Evolutionary conservation across 1,140 invertebrate species (phyloP), one percentile per base, ranked within the genome.

Genomic region (Protaetia brevitarsis): DNA sequence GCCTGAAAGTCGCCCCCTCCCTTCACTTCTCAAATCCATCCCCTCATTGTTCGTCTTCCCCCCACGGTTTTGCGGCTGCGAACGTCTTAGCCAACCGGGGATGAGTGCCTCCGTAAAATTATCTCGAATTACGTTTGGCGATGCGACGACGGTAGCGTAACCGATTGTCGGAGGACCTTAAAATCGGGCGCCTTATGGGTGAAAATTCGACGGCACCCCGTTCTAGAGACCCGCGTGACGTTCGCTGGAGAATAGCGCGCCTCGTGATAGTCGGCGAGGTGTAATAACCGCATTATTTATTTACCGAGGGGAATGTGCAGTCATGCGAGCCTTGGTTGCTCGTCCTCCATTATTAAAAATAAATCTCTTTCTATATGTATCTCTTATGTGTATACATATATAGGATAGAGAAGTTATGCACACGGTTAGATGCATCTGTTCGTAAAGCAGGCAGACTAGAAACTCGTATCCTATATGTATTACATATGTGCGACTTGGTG

Each of bases 251-350:
- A 37, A 21, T n/a, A n/a, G 16, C 11, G 11, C 19, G 19, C 27
- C n/a, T 34, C 61, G 65, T 70, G 68, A 72, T 72, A 73, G 66
- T 70, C 74, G 71, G 62, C 69, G 70, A 71, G 63, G 71, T 71
- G 75, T 77, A 74, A 77, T 76, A 77, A 78, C 73, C 73, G 74
- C 73, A 75, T 77, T 76, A 78, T 76, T 78, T 77, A 78, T 76
- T 78, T 76, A 77, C 73, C 72, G 72, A 31, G 65, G 64, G 71
- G 71, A 71, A 71, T 70, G 72, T 73, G 69, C 72, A 69, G 64
- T 72, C 73, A 70, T 72, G 74, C 72, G 70, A 72, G 71, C 64
- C 63, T 65, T 61, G 68, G 71, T 75, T n/a, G n/a, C n/a, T 71
- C 71, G 72, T 70, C 69, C 72, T 74, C 76, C 76, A 77, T 77